These are phyloP conservation scores for Harpalus rubripes DNA, from an alignment of 2,888 invertebrate species.

Conservation along the genomic window DNA sequence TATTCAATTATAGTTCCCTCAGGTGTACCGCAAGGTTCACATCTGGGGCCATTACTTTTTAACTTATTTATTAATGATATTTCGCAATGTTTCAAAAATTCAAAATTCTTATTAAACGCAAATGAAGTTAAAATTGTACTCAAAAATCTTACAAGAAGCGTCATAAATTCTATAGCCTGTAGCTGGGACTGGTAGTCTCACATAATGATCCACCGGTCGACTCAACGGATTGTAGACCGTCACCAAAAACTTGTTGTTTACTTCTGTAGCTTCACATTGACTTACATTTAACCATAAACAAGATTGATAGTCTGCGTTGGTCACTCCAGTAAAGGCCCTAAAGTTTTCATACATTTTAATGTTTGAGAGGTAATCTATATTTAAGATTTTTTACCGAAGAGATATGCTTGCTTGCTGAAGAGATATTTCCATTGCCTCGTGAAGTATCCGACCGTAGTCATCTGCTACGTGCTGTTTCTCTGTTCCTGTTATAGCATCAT, in stretches of 20 bases:
- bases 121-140: no score
- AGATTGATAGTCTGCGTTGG: slow-evolving; percentile 73
- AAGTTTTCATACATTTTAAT: not conserved
- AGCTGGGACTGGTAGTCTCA: slow-evolving; percentile 78
- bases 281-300: slow-evolving; percentile 83
- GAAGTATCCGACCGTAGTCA: slow-evolving; percentile 90
- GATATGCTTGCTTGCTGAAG: slow-evolving; percentile 9
- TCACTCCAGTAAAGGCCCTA: not conserved
- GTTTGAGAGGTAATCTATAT: not conserved
- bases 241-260: slow-evolving; percentile 78
- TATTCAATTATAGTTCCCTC: no score
- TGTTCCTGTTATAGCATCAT: slow-evolving; percentile 94
- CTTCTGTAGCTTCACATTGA: slow-evolving; percentile 79
- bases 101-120: no score
- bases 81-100: no score
- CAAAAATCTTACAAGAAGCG: slow-evolving; percentile 7
- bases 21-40: no score
- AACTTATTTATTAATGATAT: no score
- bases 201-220: slow-evolving; percentile 78
- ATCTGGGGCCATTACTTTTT: no score
- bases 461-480: slow-evolving; percentile 92
- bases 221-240: slow-evolving; percentile 84
- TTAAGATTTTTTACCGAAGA: slow-evolving; percentile 11
- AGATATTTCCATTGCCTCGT: slow-evolving; percentile 80
- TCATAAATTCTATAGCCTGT: slow-evolving; percentile 22